These are phyloP conservation scores for Epicauta chinensis DNA, from an alignment of 1,140 invertebrate genomes.

Conservation along the genomic window DNA sequence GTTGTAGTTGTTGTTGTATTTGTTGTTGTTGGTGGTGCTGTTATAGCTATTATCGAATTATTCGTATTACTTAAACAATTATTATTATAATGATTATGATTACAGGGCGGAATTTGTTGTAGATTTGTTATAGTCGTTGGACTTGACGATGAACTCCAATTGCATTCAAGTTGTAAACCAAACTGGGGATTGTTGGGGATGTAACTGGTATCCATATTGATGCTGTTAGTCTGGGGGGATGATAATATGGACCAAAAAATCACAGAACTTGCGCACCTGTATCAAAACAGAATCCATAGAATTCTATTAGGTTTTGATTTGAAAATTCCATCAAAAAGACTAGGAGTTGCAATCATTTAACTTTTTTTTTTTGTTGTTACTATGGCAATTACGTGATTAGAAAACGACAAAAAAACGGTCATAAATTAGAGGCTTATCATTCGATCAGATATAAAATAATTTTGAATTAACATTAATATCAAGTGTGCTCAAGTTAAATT, in stretches of 20 bases:
- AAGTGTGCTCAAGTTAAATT: too few relatives aligned
- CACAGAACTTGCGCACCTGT: slow-evolving; percentile 15
- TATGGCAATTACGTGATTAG: background rate
- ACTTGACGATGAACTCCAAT: slow-evolving; percentile 28
- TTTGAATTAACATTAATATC: too few relatives aligned
- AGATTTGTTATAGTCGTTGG: background rate
- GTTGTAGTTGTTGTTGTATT: background rate
- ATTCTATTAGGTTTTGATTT: background rate
- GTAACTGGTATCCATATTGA: slow-evolving; percentile 39
- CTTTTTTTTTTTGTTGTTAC: slow-evolving; percentile 5
- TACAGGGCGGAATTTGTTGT: slow-evolving; percentile 4
- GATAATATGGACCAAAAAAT: slow-evolving; percentile 8
- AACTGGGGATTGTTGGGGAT: slow-evolving; percentile 43
- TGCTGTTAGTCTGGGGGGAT: slow-evolving; percentile 3
- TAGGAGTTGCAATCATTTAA: too few relatives aligned
- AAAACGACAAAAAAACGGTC: slow-evolving; percentile 1
- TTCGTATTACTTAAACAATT: too few relatives aligned
- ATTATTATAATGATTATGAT: too few relatives aligned
- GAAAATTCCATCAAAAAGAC: too few relatives aligned
- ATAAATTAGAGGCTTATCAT: background rate
- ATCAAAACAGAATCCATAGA: slow-evolving; percentile 2
- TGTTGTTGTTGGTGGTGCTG: background rate
- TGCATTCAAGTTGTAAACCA: slow-evolving; percentile 41
- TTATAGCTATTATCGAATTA: background rate
- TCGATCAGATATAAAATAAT: too few relatives aligned